Evolutionary conservation across 2,113 vertebrate species (phyloP).

Genomic region (Sceloporus tristichus): DNA sequence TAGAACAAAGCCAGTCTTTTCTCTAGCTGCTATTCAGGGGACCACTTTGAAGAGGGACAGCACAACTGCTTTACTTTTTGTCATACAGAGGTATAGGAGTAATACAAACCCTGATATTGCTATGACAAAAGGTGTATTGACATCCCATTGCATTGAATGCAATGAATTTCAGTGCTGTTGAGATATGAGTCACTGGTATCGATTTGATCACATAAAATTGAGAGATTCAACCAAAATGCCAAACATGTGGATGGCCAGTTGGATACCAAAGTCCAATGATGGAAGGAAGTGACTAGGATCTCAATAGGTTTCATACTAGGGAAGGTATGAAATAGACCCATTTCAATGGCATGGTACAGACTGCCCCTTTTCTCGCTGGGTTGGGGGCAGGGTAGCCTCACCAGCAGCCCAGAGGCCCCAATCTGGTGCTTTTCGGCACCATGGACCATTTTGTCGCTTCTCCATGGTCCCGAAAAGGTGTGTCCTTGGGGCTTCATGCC

Average conservation of each 20-base stretch:
- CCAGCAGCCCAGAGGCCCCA: too few species aligned
- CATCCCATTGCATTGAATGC: not conserved
- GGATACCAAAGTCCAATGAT: not conserved
- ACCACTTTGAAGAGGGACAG: not conserved
- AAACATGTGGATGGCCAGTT: not conserved
- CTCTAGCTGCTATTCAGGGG: not conserved
- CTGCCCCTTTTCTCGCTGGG: too few species aligned
- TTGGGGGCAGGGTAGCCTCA: too few species aligned
- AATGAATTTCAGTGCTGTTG: not conserved
- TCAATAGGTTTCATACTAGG: too few species aligned
- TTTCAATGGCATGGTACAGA: too few species aligned
- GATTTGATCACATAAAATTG: not conserved
- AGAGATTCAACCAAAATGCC: not conserved
- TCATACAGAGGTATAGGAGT: not conserved
- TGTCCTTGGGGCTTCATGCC: too few species aligned
- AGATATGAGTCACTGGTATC: not conserved
- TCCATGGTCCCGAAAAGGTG: too few species aligned
- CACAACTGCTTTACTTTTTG: not conserved
- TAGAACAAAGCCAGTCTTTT: not conserved
- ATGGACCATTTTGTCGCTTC: too few species aligned
- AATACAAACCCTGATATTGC: not conserved
- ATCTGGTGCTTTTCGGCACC: too few species aligned
- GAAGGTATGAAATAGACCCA: not conserved
- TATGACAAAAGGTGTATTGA: not conserved
- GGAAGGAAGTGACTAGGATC: not conserved